These are phyloP conservation scores for Pagetopsis macropterus DNA, from an alignment of 2,797 vertebrate species.

Conservation along the genomic window DNA sequence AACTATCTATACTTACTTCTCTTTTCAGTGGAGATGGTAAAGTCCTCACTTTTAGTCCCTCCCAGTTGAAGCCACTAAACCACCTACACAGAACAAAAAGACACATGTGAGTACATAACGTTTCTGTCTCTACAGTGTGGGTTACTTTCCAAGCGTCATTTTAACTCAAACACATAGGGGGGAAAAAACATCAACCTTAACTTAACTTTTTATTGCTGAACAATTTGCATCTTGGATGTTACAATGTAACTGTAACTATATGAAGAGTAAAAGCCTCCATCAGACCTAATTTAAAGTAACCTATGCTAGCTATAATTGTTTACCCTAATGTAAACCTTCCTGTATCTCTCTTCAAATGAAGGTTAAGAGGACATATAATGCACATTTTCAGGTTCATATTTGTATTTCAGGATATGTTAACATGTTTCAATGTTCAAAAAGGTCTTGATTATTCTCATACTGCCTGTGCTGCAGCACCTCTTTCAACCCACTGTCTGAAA, in stretches of 20 bases:
- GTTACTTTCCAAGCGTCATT: no score
- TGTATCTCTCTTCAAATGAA: background rate
- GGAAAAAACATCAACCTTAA: slow-evolving; percentile 1
- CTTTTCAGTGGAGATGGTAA: slow-evolving; percentile 89
- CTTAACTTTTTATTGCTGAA: background rate
- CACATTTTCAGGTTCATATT: no score
- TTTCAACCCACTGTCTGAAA: no score
- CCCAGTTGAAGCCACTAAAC: slow-evolving; percentile 95
- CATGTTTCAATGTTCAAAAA: no score
- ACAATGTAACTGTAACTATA: background rate
- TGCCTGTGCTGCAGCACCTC: no score
- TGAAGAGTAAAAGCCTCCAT: background rate
- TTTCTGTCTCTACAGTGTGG: no score
- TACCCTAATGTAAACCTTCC: background rate
- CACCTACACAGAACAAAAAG: slow-evolving; percentile 79
- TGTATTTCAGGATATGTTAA: no score
- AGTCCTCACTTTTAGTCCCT: slow-evolving; percentile 87
- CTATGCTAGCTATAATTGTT: background rate
- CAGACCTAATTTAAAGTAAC: background rate
- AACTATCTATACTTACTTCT: slow-evolving; percentile 82
- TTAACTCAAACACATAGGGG: background rate
- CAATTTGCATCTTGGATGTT: background rate
- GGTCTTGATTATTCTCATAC: no score
- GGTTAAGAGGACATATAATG: no score
- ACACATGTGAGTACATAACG: no score